Percentiles rank a stretch among this genome's conserved stretches.
Conservation (phyloP, 2,797 vertebrate species). For the Mycteria americana region DNA sequence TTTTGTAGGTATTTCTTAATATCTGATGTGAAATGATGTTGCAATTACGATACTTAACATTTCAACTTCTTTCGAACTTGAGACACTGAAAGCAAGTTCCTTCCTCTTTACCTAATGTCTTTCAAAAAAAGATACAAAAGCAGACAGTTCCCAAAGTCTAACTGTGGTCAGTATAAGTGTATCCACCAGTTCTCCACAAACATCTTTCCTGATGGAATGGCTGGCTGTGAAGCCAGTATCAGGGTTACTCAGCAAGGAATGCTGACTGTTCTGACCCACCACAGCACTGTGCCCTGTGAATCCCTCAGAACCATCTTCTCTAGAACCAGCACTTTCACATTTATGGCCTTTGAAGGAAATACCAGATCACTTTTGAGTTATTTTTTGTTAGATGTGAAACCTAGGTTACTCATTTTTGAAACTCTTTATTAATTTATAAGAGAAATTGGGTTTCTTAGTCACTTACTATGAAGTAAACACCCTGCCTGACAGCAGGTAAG, state of each 20-base stretch:
- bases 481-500: not conserved
- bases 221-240: not conserved
- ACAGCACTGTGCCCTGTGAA: not conserved
- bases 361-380: not conserved
- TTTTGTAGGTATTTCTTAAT: not conserved
- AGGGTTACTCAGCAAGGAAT: not conserved
- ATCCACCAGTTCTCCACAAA: not conserved
- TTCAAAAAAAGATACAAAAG: not conserved
- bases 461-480: not conserved
- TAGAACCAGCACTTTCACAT: not conserved
- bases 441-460: not conserved
- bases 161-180: not conserved
- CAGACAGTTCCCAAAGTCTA: not conserved
- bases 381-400: not conserved
- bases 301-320: not conserved
- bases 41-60: not conserved
- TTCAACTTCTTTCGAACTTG: not conserved
- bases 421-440: not conserved
- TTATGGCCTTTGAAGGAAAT: not conserved
- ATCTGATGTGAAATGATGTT: not conserved
- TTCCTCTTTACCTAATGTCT: not conserved
- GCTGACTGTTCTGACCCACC: not conserved
- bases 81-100: not conserved
- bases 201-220: not conserved
- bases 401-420: not conserved